Percentiles rank a stretch among this genome's conserved stretches.
These are phyloP conservation scores for Phyllotis vaccarum DNA, from an alignment of 2,797 vertebrate species.

Conservation along the genomic window DNA sequence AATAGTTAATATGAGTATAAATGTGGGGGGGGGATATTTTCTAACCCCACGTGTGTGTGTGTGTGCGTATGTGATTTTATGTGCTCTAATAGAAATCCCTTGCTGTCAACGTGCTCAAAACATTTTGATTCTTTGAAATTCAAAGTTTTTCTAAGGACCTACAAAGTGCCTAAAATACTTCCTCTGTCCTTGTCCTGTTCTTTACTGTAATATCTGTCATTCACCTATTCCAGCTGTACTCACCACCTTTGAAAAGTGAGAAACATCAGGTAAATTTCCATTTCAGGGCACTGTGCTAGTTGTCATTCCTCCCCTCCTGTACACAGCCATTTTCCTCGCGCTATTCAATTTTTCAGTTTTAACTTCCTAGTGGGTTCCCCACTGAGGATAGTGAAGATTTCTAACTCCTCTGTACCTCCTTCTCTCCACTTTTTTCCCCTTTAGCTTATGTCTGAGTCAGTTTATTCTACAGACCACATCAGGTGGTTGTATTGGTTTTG, in stretches of 20 bases:
- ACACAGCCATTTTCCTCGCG: neutral
- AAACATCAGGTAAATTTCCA: neutral
- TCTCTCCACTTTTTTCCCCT: neutral
- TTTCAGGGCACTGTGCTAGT: accelerated
- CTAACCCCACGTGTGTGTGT: no score
- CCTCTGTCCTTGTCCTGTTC: neutral
- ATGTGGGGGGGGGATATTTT: no score
- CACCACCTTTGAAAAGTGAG: neutral
- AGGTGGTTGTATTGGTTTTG: neutral
- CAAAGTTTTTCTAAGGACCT: neutral
- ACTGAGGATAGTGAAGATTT: neutral
- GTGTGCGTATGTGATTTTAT: neutral
- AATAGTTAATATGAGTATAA: neutral
- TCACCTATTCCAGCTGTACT: neutral
- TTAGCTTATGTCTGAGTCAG: neutral
- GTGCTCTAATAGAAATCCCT: neutral
- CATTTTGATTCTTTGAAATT: neutral
- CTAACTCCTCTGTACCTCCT: accelerated
- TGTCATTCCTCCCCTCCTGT: neutral
- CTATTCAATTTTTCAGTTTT: neutral
- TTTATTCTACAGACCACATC: neutral
- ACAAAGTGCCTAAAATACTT: accelerated
- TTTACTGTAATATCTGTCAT: neutral
- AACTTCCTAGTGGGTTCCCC: neutral
- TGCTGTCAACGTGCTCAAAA: neutral